Evolutionary conservation across 2,797 vertebrate genomes (phyloP), one percentile per base, ranked within the genome.

Genomic region (Esox lucius): DNA sequence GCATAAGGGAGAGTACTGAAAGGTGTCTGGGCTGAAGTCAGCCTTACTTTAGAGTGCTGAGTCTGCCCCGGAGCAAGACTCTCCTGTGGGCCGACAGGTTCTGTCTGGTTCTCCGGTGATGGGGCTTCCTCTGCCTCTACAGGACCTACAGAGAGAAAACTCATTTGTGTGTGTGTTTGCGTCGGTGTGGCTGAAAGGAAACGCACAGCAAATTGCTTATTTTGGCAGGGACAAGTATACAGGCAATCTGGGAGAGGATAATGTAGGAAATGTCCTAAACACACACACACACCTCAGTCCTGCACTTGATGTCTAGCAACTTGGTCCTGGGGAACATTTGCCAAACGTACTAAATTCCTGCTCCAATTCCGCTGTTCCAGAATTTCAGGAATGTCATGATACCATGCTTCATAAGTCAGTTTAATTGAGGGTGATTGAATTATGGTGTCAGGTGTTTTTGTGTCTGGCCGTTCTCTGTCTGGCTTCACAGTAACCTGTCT

Each of bases 351-450:
- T 83, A 51, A 64, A 82, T 78, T 67, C 11, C 72, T 78, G 81
- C 78, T 87, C 78, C 84, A 88, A 81, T 80, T 67, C 75, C 79
- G 70, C 64, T 61, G 5, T 76, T 77, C 71, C 77, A 82, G 84
- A 88, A 88, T 89, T 84, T 81, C 74, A 86, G 72, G 89, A 90
- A 91, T 89, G 85, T 73, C 79, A 16, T n/a, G 77, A 75, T 76
- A 78, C 35, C 68, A 73, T 59, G 81, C 68, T 78, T 81, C 72
- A 80, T 79, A 78, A 87, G 24, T 66, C 80, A 79, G 79, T 62
- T 68, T 78, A 81, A 82, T 83, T 86, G 84, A 77, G 75, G 61
- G 19, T 71, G 73, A 85, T 78, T 81, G 77, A 85, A 86, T 86
- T 74, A 75, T 74, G 81, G 78, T 81, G 80, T 90, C 79, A 39